Conservation (phyloP, 2,888 invertebrate species). For the Alviniconcha strummeri region DNA sequence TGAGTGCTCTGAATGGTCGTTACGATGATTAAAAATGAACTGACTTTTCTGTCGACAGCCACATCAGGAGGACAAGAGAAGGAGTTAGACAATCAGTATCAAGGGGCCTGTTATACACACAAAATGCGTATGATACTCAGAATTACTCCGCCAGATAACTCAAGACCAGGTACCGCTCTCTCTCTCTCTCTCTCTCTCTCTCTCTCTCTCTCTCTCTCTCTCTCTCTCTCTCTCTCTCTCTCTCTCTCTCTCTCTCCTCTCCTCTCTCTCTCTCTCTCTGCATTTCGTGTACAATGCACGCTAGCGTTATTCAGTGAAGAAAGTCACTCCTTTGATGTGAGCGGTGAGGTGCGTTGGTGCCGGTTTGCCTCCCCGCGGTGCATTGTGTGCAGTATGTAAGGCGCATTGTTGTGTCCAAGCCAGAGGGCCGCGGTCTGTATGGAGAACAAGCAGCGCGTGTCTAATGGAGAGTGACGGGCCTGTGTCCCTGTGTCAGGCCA, state of each 20-base stretch:
- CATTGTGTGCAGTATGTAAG: no score
- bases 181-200: not conserved
- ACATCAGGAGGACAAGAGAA: conserved; percentile 32
- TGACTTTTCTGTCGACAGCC: not conserved
- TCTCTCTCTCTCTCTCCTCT: not conserved
- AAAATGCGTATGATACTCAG: conserved; percentile 34
- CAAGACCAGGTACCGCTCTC: not conserved
- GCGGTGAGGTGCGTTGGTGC: no score
- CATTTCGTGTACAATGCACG: not conserved
- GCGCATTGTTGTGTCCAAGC: no score
- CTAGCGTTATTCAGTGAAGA: no score
- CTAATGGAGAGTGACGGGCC: conserved; percentile 21
- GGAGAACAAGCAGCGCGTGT: conserved; percentile 3
- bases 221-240: not conserved
- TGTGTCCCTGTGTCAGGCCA: conserved; percentile 13
- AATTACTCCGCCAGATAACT: not conserved
- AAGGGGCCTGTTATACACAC: conserved; percentile 38
- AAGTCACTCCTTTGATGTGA: no score
- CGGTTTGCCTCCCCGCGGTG: no score
- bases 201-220: conserved; percentile 7
- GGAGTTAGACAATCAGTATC: conserved; percentile 39
- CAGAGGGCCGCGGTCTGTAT: no score
- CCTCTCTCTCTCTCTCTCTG: not conserved
- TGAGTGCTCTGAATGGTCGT: no score
- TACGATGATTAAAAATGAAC: no score